A percentile compares a stretch with the other conserved stretches of the same genome.
phyloP scores from a whole-genome alignment of 1,140 invertebrate genomes.

The Mercenaria mercenaria region DNA sequence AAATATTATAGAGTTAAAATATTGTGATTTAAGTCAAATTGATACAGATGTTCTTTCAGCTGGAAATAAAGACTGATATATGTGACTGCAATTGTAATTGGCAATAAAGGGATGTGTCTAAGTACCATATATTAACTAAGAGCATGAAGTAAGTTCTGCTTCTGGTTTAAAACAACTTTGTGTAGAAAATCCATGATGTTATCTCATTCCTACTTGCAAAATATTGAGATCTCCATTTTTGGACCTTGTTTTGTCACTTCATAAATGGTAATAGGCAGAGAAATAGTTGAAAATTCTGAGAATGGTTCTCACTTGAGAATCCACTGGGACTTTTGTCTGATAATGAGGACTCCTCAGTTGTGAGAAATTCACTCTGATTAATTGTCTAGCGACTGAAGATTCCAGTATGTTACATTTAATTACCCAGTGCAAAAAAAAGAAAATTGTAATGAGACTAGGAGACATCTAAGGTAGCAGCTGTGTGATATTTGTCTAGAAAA shows the following conservation, averaged over 20 bases:
- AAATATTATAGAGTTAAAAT: too few relatives aligned
- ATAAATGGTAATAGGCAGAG: conserved; percentile 5
- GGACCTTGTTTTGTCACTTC: not conserved
- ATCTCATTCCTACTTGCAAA: not conserved
- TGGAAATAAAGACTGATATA: too few relatives aligned
- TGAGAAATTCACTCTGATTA: not conserved
- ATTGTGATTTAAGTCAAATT: too few relatives aligned
- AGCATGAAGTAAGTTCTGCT: too few relatives aligned
- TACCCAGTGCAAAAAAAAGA: not conserved
- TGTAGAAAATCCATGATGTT: conserved; percentile 14
- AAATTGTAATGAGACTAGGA: not conserved
- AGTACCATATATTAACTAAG: too few relatives aligned
- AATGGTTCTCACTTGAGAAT: not conserved
- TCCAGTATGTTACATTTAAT: not conserved
- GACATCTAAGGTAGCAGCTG: not conserved
- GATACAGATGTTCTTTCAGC: too few relatives aligned
- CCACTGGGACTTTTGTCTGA: not conserved
- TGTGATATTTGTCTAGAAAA: not conserved
- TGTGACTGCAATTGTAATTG: too few relatives aligned
- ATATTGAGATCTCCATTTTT: not conserved
- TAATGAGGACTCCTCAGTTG: not conserved
- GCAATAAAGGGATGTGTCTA: too few relatives aligned
- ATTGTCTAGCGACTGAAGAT: not conserved
- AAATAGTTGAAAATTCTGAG: conserved; percentile 10
- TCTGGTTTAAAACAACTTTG: not conserved